A percentile compares a stretch with the other conserved stretches of the same genome.
Evolutionary conservation across 2,113 vertebrate species (phyloP).

Genomic region (Dasypus novemcinctus): DNA sequence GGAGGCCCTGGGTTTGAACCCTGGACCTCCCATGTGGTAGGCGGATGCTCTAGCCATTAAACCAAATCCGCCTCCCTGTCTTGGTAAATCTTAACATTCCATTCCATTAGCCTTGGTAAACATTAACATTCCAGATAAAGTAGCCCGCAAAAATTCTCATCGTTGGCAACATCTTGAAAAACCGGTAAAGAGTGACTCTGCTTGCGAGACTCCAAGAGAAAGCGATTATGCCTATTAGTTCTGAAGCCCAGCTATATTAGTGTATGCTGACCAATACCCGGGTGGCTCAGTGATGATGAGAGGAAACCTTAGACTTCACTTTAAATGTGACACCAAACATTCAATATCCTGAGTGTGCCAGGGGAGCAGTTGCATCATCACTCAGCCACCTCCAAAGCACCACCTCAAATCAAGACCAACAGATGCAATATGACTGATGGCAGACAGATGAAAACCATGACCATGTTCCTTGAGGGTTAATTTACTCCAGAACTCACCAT

Average conservation of each 20-base stretch:
- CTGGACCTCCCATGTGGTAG: too few species aligned
- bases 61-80: too few species aligned
- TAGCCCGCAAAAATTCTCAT: not conserved
- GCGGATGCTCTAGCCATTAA: too few species aligned
- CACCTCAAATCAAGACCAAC: constrained; percentile 42
- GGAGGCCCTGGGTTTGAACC: too few species aligned
- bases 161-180: not conserved
- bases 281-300: not conserved
- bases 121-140: too few species aligned
- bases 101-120: too few species aligned
- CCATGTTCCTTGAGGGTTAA: constrained; percentile 52
- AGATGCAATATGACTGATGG: not conserved
- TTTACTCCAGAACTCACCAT: constrained; percentile 35
- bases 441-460: constrained; percentile 23
- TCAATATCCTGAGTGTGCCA: not conserved
- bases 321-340: constrained; percentile 18
- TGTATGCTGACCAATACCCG: not conserved
- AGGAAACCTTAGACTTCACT: constrained; percentile 34
- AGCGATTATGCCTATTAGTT: not conserved
- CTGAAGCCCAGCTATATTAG: not conserved
- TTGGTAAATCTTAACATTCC: too few species aligned
- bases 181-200: not conserved
- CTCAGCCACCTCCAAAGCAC: constrained; percentile 18
- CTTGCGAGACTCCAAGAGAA: not conserved
- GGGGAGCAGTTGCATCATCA: not conserved